phyloP scores from a whole-genome alignment of 2,113 vertebrate species.

The Vulpes vulpes region DNA sequence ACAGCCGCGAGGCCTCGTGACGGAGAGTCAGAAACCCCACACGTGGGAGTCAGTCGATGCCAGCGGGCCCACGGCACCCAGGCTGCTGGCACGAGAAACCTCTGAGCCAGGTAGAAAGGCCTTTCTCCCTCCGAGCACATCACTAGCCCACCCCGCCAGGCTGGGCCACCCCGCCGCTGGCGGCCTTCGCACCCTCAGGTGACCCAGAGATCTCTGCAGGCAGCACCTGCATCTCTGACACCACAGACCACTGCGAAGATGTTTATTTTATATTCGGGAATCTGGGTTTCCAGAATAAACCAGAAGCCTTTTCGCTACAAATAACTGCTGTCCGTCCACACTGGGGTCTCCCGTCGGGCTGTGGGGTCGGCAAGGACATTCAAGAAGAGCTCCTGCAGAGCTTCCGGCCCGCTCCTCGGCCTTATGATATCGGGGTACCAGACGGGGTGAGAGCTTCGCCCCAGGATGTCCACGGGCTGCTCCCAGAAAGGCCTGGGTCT shows the following conservation, averaged over 20 bases:
- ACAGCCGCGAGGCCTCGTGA: rapidly evolving
- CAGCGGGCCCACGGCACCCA: rapidly evolving
- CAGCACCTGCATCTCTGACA: rapidly evolving
- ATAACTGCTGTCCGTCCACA: too few species aligned
- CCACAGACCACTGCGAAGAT: rapidly evolving
- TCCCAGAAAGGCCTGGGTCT: neutral
- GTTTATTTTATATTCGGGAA: neutral
- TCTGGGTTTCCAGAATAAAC: neutral
- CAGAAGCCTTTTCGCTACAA: neutral
- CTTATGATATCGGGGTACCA: neutral
- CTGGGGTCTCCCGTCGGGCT: rapidly evolving
- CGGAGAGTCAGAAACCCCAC: neutral
- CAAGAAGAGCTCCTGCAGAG: neutral
- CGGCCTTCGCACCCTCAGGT: rapidly evolving
- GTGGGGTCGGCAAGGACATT: neutral
- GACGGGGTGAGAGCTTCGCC: rapidly evolving
- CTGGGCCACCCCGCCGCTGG: neutral
- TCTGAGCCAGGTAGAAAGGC: too few species aligned
- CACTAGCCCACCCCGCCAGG: rapidly evolving
- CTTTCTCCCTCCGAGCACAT: rapidly evolving
- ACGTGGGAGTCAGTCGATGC: rapidly evolving
- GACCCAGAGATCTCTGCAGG: rapidly evolving
- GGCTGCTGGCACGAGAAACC: neutral
- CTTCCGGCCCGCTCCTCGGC: rapidly evolving
- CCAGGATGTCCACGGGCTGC: neutral